Conservation (phyloP, 2,113 vertebrate genomes). For the Silurus glanis region DNA sequence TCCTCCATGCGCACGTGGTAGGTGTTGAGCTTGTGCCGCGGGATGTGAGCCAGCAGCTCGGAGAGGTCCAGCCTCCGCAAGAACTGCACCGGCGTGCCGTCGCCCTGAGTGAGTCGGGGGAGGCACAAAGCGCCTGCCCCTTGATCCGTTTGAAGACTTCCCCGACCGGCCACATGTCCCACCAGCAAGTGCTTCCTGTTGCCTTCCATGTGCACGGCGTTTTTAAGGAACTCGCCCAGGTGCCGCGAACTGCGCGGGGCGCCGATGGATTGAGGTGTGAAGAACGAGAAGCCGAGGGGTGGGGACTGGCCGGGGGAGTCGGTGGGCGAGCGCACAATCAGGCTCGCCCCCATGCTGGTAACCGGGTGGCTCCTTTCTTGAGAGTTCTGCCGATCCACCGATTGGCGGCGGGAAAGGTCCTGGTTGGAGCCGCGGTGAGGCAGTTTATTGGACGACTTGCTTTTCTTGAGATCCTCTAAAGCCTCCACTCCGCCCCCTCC, state of each 20-base stretch:
- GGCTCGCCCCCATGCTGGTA: conserved; percentile 56
- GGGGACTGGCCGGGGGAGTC: conserved; percentile 91
- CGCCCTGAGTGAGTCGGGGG: conserved; percentile 78
- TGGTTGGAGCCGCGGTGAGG: conserved; percentile 80
- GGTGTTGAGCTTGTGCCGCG: conserved; percentile 95
- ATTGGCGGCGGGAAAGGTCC: conserved; percentile 86
- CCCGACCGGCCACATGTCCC: conserved; percentile 72
- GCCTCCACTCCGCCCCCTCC: conserved; percentile 61
- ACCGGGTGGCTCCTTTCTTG: conserved; percentile 75
- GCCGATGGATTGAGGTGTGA: conserved; percentile 78
- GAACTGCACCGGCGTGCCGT: conserved; percentile 86
- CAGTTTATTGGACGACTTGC: conserved; percentile 75
- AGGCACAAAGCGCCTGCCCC: conserved; percentile 70
- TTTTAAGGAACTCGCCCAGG: conserved; percentile 93
- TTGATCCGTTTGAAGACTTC: conserved; percentile 79
- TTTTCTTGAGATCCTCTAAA: conserved; percentile 85
- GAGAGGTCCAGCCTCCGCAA: conserved; percentile 93
- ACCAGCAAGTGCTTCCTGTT: conserved; percentile 84
- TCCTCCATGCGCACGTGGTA: conserved; percentile 99
- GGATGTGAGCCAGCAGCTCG: conserved; percentile 91
- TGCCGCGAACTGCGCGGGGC: conserved; percentile 87
- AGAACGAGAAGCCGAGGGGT: conserved; percentile 85
- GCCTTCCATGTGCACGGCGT: conserved; percentile 88
- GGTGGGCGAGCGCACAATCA: conserved; percentile 79
- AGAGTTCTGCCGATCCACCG: conserved; percentile 90